Base-by-base conservation (phyloP, 2,797 vertebrate genomes). In the Argyrosomus regius region DNA sequence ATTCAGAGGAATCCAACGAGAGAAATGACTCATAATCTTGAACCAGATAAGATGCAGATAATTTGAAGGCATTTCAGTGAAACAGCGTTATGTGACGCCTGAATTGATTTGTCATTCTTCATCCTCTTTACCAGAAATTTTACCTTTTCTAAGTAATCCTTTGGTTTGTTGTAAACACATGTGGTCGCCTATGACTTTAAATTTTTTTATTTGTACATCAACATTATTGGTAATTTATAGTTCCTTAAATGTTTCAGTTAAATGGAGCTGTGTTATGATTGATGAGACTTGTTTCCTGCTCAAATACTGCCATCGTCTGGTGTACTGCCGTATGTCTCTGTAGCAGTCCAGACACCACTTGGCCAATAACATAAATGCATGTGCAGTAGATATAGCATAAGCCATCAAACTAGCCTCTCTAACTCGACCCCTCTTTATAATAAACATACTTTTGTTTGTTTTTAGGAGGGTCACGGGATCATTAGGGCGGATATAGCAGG, bases 301-400 rank as follows among this genome's bases (percentile, higher is more conserved):
- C 28, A 61, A 68, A 88, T 70, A 60, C 79, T 85, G 88, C 90
- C 91, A 83, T 59, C 90, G 2, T 76, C 26, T 91, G 92, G 88
- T 72, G 65, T 0, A 11, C 9, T 3, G 0, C 18, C 43, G 79
- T 26, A 10, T n/a, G 11, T 31, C 39, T 45, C 31, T 4, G 4
- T 39, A 24, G 11, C 26, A 35, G 39, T 20, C 53, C 4, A 22
- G 20, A 31, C 11, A 56, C 24, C 31, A 48, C 18, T 4, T 45
- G 20, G 24, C 4, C 35, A 39, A 31, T 6, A 11, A 12, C 11
- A 28, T 10, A 5, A 5, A 12, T 11, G 12, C 20, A 35, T 45
- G 7, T 54, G 28, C n/a, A 46, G 18, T 9, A 31, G 0, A 35
- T 35, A 35, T 8, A 39, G 6, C 8, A 39, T 39, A 16, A 12